Base-by-base conservation (phyloP, 2,888 invertebrate genomes). In the Xanthia icteritia region DNA sequence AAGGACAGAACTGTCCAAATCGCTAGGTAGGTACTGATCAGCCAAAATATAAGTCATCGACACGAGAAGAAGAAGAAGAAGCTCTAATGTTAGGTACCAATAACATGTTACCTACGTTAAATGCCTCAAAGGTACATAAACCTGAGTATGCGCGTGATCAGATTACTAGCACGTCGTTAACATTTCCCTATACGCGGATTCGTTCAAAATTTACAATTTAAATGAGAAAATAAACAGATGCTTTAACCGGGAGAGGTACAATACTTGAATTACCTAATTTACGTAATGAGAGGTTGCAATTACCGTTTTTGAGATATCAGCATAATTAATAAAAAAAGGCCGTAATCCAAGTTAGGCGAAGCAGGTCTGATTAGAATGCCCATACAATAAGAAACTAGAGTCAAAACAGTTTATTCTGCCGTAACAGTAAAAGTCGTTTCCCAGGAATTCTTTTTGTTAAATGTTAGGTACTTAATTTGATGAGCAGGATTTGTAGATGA, bases 201-300 rank as follows among this genome's bases (percentile, higher is more conserved):
- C 23, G 60, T 48, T 17, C 17, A 42, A 75, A 6, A 76, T 81
- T 71, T 67, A 80, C 76, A 80, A 66, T 76, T 80, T 76, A 81
- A 76, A 81, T 80, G 23, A 71, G 56, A 58, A 71, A 70, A 63
- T 81, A 76, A 67, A 71, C 42, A 51, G 48, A 54, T n/a, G 42
- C 36, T 68, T 74, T 5, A 64, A 71, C 61, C 23, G 23, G 51
- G 70, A 76, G 70, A 67, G 76, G 70, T 76, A 27, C 17, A 17
- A 45, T 45, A 45, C 51, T 54, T 23, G 31, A 79, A 71, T 70
- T 36, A 68, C 51, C 60, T 67, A 31, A 80, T 81, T 70, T 63
- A 63, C 80, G 56, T 81, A 76, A 81, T 76, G 66, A 42, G 51
- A 63, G 67, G 51, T 80, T 71, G 81, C 42, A 81, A 80, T 80